Base-by-base conservation (phyloP, 1,140 invertebrate species). In the Drosophila eugracilis region DNA sequence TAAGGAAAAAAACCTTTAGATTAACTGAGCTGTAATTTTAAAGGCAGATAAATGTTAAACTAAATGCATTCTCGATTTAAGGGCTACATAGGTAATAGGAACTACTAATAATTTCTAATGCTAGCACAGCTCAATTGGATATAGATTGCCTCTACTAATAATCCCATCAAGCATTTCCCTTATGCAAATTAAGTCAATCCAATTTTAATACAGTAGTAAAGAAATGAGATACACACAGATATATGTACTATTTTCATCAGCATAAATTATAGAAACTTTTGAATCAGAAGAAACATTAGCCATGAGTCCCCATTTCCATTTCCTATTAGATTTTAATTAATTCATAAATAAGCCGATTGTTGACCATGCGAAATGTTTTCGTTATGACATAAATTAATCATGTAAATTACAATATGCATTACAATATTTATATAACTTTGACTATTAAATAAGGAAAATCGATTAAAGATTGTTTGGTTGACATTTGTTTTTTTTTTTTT, bases 401-500 rank as follows among this genome's bases (percentile, higher is more conserved):
- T 24, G 42, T 30, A 39, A 59, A 59, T 32, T 37, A 14, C 22
- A 22, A n/a, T 12, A 50, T 17, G 9, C 4, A n/a, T 24, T n/a
- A 15, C 5, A 12, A 5, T 15, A 14, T 26, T 24, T 30, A 32
- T 34, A 15, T 6, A 44, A n/a, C 37, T 39, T 60, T 32, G 26
- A 53, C 36, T 53, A 41, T 22, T 62, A 32, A 15, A 32, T 54
- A 60, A 9, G 24, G 12, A 0, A 21, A 37, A 37, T 37, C 7
- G 6, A 2, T 19, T 9, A 54, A 28, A n/a, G 14, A 60, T 75
- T 53, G 76, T 54, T 19, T 17, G 10, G 26, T 63, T 65, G 15
- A 12, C 9, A 12, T 32, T 32, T 14, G 19, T 21, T 17, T 54
- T 19, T 12, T 32, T 32, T 32, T 14, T 24, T 21, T 17, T 54